These are phyloP conservation scores for Podarcis lilfordi DNA, from an alignment of 2,797 vertebrate genomes.

Conservation along the genomic window DNA sequence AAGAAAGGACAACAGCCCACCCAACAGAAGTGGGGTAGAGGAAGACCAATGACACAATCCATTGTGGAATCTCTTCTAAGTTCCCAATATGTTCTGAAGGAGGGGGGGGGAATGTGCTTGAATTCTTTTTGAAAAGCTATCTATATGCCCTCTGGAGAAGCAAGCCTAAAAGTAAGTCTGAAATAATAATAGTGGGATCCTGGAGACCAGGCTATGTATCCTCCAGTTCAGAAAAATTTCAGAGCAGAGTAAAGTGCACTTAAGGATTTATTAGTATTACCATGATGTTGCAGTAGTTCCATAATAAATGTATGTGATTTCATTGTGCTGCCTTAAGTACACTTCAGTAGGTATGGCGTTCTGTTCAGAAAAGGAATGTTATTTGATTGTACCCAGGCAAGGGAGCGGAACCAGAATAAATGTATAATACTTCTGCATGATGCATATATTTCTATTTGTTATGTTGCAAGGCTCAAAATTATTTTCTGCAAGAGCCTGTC, in stretches of 20 bases:
- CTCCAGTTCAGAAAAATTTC: background rate
- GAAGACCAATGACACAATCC: background rate
- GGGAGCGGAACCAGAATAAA: too few species aligned
- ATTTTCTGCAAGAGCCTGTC: background rate
- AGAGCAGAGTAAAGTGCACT: background rate
- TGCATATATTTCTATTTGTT: background rate
- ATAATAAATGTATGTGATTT: background rate
- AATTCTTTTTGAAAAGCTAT: background rate
- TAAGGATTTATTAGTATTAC: background rate
- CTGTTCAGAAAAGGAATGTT: background rate
- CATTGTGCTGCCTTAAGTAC: background rate
- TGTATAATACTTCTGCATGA: background rate
- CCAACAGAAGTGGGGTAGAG: background rate
- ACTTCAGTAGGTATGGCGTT: background rate
- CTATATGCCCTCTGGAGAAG: background rate
- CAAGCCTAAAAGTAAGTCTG: background rate
- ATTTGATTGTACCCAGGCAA: background rate
- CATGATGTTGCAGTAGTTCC: background rate
- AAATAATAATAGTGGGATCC: background rate
- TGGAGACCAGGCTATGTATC: background rate
- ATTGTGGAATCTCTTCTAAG: background rate
- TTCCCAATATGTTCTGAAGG: background rate
- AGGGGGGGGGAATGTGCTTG: background rate
- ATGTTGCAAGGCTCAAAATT: background rate
- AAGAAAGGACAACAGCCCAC: background rate